These are phyloP conservation scores for Engraulis encrasicolus DNA, from an alignment of 2,113 vertebrate genomes.

Conservation along the genomic window DNA sequence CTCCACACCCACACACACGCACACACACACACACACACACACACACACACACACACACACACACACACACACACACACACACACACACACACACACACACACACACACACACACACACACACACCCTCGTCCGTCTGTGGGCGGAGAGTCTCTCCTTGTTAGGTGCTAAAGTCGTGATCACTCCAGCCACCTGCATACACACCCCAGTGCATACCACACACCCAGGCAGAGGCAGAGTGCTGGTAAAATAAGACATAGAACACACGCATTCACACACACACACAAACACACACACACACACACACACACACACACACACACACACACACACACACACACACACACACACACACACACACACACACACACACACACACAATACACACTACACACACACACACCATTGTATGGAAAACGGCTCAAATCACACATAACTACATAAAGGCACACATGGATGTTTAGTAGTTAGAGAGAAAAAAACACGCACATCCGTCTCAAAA, in stretches of 20 bases:
- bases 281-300: slow-evolving; percentile 26
- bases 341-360: slow-evolving; percentile 21
- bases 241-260: too few species aligned
- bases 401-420: too few species aligned
- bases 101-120: background rate
- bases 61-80: background rate
- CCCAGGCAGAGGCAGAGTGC: background rate
- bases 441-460: too few species aligned
- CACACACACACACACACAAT: slow-evolving; percentile 17
- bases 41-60: too few species aligned
- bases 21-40: background rate
- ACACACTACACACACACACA: too few species aligned
- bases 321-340: slow-evolving; percentile 41
- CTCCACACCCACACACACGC: background rate
- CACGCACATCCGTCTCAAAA: too few species aligned
- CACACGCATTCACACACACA: slow-evolving; percentile 47
- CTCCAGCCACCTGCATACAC: slow-evolving; percentile 41
- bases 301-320: slow-evolving; percentile 41
- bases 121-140: background rate
- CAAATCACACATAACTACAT: too few species aligned
- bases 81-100: background rate
- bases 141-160: background rate
- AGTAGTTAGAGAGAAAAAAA: too few species aligned
- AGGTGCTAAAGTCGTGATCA: slow-evolving; percentile 1
- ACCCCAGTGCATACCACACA: background rate